Base-by-base conservation (phyloP, 2,113 vertebrate species). In the Odobenus rosmarus region DNA sequence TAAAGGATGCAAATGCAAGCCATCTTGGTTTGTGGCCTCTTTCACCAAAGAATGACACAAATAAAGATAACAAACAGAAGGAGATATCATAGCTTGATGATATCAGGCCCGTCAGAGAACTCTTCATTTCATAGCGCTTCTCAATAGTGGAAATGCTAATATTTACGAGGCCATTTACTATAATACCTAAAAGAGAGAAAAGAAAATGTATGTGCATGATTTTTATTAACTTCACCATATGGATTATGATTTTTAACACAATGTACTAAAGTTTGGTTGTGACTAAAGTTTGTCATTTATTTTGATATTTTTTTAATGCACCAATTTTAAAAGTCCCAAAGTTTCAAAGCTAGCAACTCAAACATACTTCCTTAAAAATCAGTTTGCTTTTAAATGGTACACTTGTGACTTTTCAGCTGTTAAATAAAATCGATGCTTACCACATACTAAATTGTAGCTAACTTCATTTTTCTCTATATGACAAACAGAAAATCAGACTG, bases 1-100 rank as follows among this genome's bases (percentile, higher is more conserved):
- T 98, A 92, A 99, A 98, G 11, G 99, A 98, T 33, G 99, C 98
- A 87, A 99, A 99, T 2, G 98, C 98, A 81, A 99, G 98, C 99
- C 99, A 99, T 95, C 98, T 98, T 76, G 99, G 99, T 97, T 99
- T 99, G 95, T 99, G 99, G 12, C 99, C 99, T 97, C 98, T 98
- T 98, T 99, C 99, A 76, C 99, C 99, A 33, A 98, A 95, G 93
- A 98, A 99, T 6, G 99, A 99, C 18, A 99, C 94, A 85, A 99
- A 99, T 39, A 99, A 96, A 49, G 98, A 99, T 84, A 99, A 79
- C 28, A 98, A 0, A 72, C 98, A 99, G 91, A 99, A 99, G 16
- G 99, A 64, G 82, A 99, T 99, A 42, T 99, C 99, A 57, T 99
- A 99, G 89, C 99, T 99, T 42, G 99, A 98, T 61, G 99, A 99